Percentiles rank a stretch among this genome's conserved stretches.
These are phyloP conservation scores for Philopotamus ludificatus DNA, from an alignment of 1,140 invertebrate species.

Conservation along the genomic window DNA sequence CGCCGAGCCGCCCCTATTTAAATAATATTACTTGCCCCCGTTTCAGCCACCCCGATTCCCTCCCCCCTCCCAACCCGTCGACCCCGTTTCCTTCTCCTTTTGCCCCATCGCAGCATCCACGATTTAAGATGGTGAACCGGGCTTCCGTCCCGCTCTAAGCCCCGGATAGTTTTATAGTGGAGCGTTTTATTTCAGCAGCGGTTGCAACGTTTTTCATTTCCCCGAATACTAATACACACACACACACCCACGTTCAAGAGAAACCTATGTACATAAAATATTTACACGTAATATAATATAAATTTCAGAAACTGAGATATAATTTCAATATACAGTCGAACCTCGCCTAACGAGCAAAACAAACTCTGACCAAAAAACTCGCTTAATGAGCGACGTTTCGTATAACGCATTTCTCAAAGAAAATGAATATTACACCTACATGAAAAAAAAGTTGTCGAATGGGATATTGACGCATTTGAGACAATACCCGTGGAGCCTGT, in stretches of 20 bases:
- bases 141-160: slow-evolving; percentile 36
- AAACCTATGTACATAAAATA: neutral
- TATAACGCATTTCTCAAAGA: too few species aligned
- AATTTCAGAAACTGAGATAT: slow-evolving; percentile 1
- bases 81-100: neutral
- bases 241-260: neutral
- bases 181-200: neutral
- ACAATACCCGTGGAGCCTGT: too few species aligned
- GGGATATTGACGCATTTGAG: too few species aligned
- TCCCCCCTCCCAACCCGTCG: too few species aligned
- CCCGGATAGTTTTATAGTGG: slow-evolving; percentile 15
- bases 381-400: too few species aligned
- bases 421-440: too few species aligned
- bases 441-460: too few species aligned
- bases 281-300: neutral
- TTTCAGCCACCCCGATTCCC: neutral
- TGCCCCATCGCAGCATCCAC: slow-evolving; percentile 17
- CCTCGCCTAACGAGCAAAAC: too few species aligned
- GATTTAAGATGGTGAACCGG: slow-evolving; percentile 38
- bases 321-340: neutral
- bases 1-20: slow-evolving; percentile 26
- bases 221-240: neutral
- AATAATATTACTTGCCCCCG: slow-evolving; percentile 36
- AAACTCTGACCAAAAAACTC: too few species aligned
- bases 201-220: neutral